Percentiles rank a stretch among this genome's conserved stretches.
Evolutionary conservation across 2,797 vertebrate species (phyloP).

Genomic region (Margarornis squamiger): DNA sequence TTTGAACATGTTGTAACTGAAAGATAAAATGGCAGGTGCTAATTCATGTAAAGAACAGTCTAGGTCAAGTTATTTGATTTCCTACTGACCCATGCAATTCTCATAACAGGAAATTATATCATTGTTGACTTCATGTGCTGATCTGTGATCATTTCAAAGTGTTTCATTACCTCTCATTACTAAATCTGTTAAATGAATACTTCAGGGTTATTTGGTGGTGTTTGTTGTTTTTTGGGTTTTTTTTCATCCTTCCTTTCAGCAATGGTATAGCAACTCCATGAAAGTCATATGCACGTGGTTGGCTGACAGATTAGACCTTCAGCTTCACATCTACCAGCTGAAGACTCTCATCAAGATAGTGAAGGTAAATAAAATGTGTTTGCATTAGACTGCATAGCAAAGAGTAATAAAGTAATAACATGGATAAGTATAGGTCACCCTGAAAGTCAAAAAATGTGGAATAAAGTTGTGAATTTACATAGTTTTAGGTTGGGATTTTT

Average conservation of each 20-base stretch:
- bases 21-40: slow-evolving; percentile 69
- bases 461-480: neutral
- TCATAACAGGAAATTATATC: slow-evolving; percentile 80
- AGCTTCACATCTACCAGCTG: slow-evolving; percentile 95
- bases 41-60: slow-evolving; percentile 77
- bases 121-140: slow-evolving; percentile 79
- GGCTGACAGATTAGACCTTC: slow-evolving; percentile 92
- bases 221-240: neutral
- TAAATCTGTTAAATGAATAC: slow-evolving; percentile 78
- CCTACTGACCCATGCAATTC: slow-evolving; percentile 76
- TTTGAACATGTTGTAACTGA: slow-evolving; percentile 73
- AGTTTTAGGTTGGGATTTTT: neutral
- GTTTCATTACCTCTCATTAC: slow-evolving; percentile 80
- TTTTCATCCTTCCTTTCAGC: slow-evolving; percentile 78
- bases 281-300: slow-evolving; percentile 92
- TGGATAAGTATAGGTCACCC: neutral
- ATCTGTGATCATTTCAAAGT: slow-evolving; percentile 77
- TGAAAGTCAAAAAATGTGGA: neutral
- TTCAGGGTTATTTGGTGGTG: slow-evolving; percentile 49
- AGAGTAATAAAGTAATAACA: neutral
- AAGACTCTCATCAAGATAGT: slow-evolving; percentile 98
- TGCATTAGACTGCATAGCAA: neutral
- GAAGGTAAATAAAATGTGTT: slow-evolving; percentile 85
- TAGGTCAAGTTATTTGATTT: slow-evolving; percentile 77
- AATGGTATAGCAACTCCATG: slow-evolving; percentile 93